Percentiles rank a stretch among this genome's conserved stretches.
These are phyloP conservation scores for Gracilinanus agilis DNA, from an alignment of 2,113 vertebrate species.

Conservation along the genomic window DNA sequence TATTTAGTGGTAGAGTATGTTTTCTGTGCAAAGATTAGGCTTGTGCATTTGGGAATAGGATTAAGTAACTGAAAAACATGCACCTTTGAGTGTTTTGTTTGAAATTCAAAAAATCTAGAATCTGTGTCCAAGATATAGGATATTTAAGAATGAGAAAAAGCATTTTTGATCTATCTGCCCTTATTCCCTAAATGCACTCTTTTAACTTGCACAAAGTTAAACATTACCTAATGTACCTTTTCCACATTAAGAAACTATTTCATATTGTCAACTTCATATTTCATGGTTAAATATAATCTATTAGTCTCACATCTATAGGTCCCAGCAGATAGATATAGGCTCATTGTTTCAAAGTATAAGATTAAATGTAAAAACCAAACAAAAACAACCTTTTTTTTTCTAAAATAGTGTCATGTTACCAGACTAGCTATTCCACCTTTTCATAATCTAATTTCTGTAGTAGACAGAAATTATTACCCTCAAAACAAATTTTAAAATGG, in stretches of 20 bases:
- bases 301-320: not conserved
- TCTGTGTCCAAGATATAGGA: not conserved
- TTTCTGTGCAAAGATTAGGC: not conserved
- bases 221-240: not conserved
- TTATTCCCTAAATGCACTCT: not conserved
- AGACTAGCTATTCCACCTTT: not conserved
- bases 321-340: not conserved
- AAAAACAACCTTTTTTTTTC: too few species aligned
- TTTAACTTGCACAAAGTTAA: not conserved
- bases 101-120: not conserved
- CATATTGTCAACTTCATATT: not conserved
- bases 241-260: not conserved
- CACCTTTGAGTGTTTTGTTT: not conserved
- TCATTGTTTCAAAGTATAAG: not conserved
- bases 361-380: not conserved
- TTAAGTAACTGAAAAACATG: not conserved
- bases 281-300: not conserved
- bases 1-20: not conserved
- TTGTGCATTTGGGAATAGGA: too few species aligned
- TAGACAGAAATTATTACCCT: not conserved
- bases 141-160: not conserved
- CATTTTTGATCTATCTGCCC: not conserved
- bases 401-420: not conserved
- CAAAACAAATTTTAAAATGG: not conserved
- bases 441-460: not conserved